Base-by-base conservation (phyloP, 2,888 invertebrate species). In the Drosophila putrida region DNA sequence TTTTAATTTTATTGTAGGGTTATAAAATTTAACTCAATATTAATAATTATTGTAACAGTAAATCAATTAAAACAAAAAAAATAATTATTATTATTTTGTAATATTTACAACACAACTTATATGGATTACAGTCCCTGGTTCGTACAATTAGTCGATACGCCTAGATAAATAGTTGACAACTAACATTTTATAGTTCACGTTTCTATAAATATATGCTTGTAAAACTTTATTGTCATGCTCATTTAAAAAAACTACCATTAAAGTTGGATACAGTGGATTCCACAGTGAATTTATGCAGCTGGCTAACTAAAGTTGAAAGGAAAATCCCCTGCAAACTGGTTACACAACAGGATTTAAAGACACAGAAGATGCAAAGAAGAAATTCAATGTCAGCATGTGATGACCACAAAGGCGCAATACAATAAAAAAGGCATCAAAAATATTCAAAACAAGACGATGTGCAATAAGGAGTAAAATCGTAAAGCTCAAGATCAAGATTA, bases 301-400 rank as follows among this genome's bases (percentile, higher is more conserved):
- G 41, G 28, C 20, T 28, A 20, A 5, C 0, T 27, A n/a, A 31
- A 38, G 13, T 35, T 28, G 57, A 64, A 70, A 70, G 61, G 47
- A 74, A 77, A 78, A 70, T 49, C 55, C 70, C 66, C 67, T 46
- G 10, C 25, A 78, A 77, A 78, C 77, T 43, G 75, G 79, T 77
- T 77, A 38, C 28, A 39, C 49, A 69, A 57, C 71, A 73, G 69
- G 62, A 72, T 77, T 62, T 67, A 43, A 46, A 33, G 44, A 31
- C 6, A 35, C 15, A 33, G 11, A 20, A 49, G 20, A 13, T n/a
- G 39, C 38, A 60, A 25, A 47, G 64, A 80, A 75, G 70, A 62
- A 74, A 79, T 78, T 75, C 70, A 81, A 70, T 61, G 59, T 54
- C 74, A 68, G 51, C 44, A 33, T 46, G 33, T 41, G 50, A 63